Evolutionary conservation across 2,888 invertebrate genomes (phyloP), one percentile per base, ranked within the genome.

Genomic region (Pheosia tremula): DNA sequence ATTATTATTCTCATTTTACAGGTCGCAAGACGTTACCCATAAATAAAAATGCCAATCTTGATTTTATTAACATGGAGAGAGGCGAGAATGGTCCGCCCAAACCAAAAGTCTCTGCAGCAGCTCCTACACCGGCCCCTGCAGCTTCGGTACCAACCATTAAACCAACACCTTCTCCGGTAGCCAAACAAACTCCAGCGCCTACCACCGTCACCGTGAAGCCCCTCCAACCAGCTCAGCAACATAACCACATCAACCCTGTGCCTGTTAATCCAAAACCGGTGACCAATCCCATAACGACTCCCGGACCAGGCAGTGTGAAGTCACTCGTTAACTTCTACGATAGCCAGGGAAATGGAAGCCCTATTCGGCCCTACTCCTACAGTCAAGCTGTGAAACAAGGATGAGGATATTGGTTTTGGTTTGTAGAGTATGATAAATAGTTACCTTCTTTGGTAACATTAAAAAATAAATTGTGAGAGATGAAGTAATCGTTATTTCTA

Each of bases 311-410:
- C 37, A 87, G 79, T 58, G 93, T 93, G 0, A 85, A 93, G 65
- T 83, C 87, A 39, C 84, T 93, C 3, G 70, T 93, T 58, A 90
- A 83, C 59, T 93, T 86, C 77, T 93, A 93, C 70, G 89, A 93
- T 59, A 88, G 84, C 59, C 89, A 87, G 65, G 93, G 93, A 41
- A 90, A 91, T 63, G 90, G 78, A 1, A 92, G 92, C 59, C 81
- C 80, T 0, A 91, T 93, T 57, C 84, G 93, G 11, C 93, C 93
- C 0, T 90, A 92, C 76, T 86, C 84, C 58, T 93, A 93, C 77
- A 91, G 91, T 60, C 87, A 89, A 69, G 91, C 93, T 39, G 93
- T 93, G n/a, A 93, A 91, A 73, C 90, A 93, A 71, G 93, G 92
- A 57, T 87, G 77, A 84, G 54, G n/a, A 13, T 57, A 59, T 45